phyloP scores from a whole-genome alignment of 2,113 vertebrate genomes.

The Grallaria varia region DNA sequence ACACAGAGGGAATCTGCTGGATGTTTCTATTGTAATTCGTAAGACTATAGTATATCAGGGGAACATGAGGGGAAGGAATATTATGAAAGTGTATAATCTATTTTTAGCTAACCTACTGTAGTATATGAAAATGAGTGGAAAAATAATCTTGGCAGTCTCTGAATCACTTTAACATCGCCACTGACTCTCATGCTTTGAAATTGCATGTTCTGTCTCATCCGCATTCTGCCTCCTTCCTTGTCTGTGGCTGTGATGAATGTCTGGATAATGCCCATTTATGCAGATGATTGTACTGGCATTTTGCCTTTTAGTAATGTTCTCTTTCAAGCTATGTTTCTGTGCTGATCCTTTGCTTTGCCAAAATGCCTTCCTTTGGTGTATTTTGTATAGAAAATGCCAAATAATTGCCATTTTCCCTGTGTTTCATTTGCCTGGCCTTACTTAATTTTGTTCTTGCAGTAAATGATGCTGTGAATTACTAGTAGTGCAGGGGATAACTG shows the following conservation, averaged over 20 bases:
- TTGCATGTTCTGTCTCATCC: background rate
- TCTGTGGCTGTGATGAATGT: background rate
- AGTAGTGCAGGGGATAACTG: background rate
- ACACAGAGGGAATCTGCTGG: background rate
- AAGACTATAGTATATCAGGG: background rate
- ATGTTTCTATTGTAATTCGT: conserved; percentile 37
- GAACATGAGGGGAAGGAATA: background rate
- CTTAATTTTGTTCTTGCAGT: background rate
- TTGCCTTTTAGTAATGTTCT: background rate
- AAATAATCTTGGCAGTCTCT: background rate
- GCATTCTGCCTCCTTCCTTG: background rate
- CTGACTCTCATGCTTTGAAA: background rate
- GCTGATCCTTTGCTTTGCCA: background rate
- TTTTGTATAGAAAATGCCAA: background rate
- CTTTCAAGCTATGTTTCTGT: background rate
- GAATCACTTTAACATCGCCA: background rate
- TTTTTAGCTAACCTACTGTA: conserved; percentile 12
- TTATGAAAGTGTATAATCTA: conserved; percentile 1
- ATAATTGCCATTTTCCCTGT: background rate
- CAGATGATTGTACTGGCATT: background rate
- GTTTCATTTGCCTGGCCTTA: background rate
- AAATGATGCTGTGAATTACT: background rate
- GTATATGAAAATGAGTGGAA: background rate
- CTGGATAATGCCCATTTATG: background rate
- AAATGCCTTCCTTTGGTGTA: background rate